phyloP scores from a whole-genome alignment of 2,888 invertebrate species.

The Drosophila pseudotalamancana region DNA sequence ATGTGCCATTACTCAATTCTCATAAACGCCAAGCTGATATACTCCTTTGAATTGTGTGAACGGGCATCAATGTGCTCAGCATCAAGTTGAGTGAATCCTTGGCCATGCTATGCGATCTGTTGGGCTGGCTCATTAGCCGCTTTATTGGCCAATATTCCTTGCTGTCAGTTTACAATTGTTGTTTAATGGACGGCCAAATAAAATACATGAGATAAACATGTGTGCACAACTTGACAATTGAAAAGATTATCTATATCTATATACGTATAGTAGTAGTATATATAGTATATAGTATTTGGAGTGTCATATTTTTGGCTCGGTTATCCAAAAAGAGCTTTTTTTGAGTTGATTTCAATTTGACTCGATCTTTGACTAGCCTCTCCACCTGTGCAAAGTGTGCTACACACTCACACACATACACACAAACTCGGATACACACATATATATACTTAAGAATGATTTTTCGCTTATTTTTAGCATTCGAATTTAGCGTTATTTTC shows the following conservation, averaged over 20 bases:
- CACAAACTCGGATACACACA: slow-evolving; percentile 12
- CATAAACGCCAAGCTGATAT: not conserved
- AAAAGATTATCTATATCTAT: slow-evolving; percentile 23
- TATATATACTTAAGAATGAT: slow-evolving; percentile 63
- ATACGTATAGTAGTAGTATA: not conserved
- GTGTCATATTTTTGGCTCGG: slow-evolving; percentile 35
- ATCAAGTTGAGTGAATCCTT: slow-evolving; percentile 67
- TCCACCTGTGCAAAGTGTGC: slow-evolving; percentile 61
- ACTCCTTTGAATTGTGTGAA: not conserved
- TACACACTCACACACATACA: slow-evolving; percentile 20
- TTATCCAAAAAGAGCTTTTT: slow-evolving; percentile 67
- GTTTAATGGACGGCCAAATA: slow-evolving; percentile 58
- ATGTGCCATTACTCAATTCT: too few relatives aligned
- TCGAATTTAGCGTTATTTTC: slow-evolving; percentile 60
- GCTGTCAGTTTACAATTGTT: slow-evolving; percentile 73
- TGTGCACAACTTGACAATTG: slow-evolving; percentile 31
- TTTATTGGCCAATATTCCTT: slow-evolving; percentile 29
- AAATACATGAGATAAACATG: slow-evolving; percentile 1
- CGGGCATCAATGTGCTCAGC: slow-evolving; percentile 5
- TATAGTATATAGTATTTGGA: slow-evolving; percentile 23
- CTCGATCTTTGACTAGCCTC: slow-evolving; percentile 33
- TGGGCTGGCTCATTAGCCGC: slow-evolving; percentile 45
- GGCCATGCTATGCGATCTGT: slow-evolving; percentile 56
- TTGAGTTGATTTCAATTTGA: slow-evolving; percentile 44
- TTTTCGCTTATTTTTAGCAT: slow-evolving; percentile 80